Percentiles rank a stretch among this genome's conserved stretches.
phyloP scores from a whole-genome alignment of 2,888 invertebrate genomes.

The Formica aserva region DNA sequence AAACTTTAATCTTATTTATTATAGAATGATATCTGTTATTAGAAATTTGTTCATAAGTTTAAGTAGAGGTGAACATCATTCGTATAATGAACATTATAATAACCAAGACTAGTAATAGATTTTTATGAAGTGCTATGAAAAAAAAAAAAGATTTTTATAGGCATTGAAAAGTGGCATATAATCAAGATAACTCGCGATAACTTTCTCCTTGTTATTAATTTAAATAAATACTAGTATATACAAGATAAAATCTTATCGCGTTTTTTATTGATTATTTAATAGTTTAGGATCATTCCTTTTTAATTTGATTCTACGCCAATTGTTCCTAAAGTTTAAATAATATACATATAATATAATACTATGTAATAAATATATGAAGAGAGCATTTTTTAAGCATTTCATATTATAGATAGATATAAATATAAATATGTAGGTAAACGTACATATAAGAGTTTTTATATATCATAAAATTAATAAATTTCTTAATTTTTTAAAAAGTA shows the following conservation, averaged over 20 bases:
- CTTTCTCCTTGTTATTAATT: constrained; percentile 6
- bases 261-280: not conserved
- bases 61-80: not conserved
- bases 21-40: not conserved
- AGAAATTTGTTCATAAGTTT: constrained; percentile 11
- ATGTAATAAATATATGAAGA: not conserved
- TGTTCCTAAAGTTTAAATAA: not conserved
- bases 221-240: constrained; percentile 15
- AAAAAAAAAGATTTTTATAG: constrained; percentile 60
- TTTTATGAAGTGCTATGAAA: constrained; percentile 60
- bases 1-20: constrained; percentile 16
- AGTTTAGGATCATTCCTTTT: not conserved
- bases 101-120: constrained; percentile 57
- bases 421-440: not conserved
- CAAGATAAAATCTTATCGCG: constrained; percentile 1
- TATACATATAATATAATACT: too few relatives aligned
- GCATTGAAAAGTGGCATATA: constrained; percentile 53
- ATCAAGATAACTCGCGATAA: constrained; percentile 35
- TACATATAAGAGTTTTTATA: not conserved
- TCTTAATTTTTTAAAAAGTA: not conserved
- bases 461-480: not conserved
- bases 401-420: not conserved
- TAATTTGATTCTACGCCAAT: not conserved
- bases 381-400: not conserved
- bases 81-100: constrained; percentile 46